A percentile compares a stretch with the other conserved stretches of the same genome.
Evolutionary conservation across 2,797 vertebrate species (phyloP).

Genomic region (Triplophysa yarkandensis): DNA sequence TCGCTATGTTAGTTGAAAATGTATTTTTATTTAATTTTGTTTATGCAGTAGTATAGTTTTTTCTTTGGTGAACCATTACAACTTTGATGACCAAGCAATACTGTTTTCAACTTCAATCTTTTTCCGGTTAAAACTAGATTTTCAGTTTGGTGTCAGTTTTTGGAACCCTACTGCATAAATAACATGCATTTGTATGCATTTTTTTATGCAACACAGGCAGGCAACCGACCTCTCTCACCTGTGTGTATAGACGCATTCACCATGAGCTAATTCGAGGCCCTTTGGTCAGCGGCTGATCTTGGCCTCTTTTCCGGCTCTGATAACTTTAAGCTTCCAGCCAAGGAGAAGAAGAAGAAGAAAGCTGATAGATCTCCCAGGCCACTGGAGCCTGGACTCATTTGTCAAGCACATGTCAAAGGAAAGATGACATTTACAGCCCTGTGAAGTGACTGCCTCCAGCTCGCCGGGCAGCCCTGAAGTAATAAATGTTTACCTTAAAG

Average conservation of each 20-base stretch:
- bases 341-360: conserved; percentile 63
- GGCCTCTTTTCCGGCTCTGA: conserved; percentile 44
- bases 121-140: not conserved
- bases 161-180: not conserved
- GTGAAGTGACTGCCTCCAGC: conserved; percentile 88
- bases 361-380: conserved; percentile 64
- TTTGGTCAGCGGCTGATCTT: conserved; percentile 26
- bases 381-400: conserved; percentile 85
- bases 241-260: conserved; percentile 19
- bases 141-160: not conserved
- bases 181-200: not conserved
- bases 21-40: no score
- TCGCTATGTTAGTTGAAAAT: no score
- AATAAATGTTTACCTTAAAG: conserved; percentile 98
- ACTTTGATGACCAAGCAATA: not conserved
- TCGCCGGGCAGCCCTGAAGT: conserved; percentile 89
- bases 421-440: conserved; percentile 97
- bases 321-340: conserved; percentile 52
- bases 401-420: conserved; percentile 93
- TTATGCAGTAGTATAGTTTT: not conserved
- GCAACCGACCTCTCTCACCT: conserved; percentile 33
- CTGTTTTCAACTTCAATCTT: not conserved
- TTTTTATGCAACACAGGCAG: conserved; percentile 29
- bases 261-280: conserved; percentile 42
- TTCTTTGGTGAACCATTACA: not conserved